A percentile compares a stretch with the other conserved stretches of the same genome.
phyloP scores from a whole-genome alignment of 2,113 vertebrate species.

The Labeo catla region DNA sequence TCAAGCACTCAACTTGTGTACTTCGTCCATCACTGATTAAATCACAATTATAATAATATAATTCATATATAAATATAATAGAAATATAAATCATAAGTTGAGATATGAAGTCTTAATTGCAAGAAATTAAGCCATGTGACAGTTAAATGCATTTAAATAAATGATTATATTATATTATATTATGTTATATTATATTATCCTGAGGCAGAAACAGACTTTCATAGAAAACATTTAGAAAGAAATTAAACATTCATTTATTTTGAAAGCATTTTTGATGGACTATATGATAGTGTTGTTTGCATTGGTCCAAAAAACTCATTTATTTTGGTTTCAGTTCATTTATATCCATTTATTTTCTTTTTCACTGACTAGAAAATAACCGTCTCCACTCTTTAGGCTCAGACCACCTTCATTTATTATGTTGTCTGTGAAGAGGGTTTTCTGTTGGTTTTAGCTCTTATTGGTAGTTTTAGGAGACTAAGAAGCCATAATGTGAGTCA shows the following conservation, averaged over 20 bases:
- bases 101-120: too few relatives aligned
- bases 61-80: too few relatives aligned
- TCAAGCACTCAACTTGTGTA: too few relatives aligned
- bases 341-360: background rate
- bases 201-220: background rate
- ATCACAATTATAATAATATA: too few relatives aligned
- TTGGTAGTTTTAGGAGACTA: background rate
- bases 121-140: too few relatives aligned
- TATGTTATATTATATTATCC: too few relatives aligned
- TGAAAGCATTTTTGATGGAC: background rate
- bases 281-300: background rate
- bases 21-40: too few relatives aligned
- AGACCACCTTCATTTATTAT: background rate
- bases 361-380: background rate
- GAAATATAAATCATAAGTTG: too few relatives aligned
- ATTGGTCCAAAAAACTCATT: background rate
- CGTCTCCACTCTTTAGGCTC: background rate
- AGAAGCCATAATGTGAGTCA: background rate
- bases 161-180: too few relatives aligned
- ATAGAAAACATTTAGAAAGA: background rate
- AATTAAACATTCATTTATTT: background rate
- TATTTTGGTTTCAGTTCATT: background rate
- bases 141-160: background rate
- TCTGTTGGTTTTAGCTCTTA: background rate
- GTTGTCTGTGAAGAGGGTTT: background rate